Evolutionary conservation across 2,113 vertebrate species (phyloP), one percentile per base, ranked within the genome.

Genomic region (Petrocephalus microphthalmus): DNA sequence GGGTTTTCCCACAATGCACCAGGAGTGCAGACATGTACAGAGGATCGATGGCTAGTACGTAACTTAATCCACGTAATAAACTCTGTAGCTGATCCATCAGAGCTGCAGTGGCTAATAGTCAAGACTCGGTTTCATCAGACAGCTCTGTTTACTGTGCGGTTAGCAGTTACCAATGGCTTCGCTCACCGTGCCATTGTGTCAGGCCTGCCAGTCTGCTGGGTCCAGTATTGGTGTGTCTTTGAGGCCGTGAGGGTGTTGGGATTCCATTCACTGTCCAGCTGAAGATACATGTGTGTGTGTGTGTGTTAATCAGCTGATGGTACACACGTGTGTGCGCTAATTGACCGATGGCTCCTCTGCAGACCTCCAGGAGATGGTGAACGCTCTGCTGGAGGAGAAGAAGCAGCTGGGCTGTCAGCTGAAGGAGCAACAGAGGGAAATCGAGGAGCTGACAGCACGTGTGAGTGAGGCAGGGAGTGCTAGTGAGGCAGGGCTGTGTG

Each of bases 341-440:
- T 10, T n/a, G 25, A 3, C 25, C 33, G 51, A 49, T 0, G 51
- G 45, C 42, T 78, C 71, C 67, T 87, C 10, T 7, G 37, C 92
- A 96, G 96, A 95, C 89, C 92, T 96, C 88, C 93, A 95, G 85
- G 95, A 95, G 88, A 95, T 94, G 0, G 93, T 96, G 11, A 95
- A 88, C 90, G 89, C 78, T 19, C 86, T 96, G 71, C 87, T 96
- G 93, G 96, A 96, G 90, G 96, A 96, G 91, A 96, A 96, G 92
- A 96, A 96, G 89, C 93, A 90, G 22, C 92, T 95, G 3, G 87
- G 93, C 3, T 94, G 95, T 93, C 94, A 95, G 94, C 88, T 95
- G 56, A 94, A 95, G 71, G 94, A 96, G n/a, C 94, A 95, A 90
- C 94, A 94, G 92, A 92, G 90, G 85, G 92, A 90, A 33, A 94